Conservation (phyloP, 2,113 vertebrate genomes). For the Heterotis niloticus region DNA sequence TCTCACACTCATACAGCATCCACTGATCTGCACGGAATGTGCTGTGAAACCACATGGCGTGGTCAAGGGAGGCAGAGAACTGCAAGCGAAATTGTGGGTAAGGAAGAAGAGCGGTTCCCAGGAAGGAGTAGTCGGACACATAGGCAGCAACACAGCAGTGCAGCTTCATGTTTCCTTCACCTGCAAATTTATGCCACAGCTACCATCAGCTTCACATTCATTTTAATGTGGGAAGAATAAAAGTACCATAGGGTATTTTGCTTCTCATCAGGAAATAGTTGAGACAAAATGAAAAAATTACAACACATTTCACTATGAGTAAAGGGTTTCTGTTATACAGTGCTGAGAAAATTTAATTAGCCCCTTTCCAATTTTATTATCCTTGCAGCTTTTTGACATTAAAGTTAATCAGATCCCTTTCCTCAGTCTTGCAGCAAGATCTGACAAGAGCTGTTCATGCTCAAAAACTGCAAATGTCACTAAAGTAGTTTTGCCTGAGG, state of each 20-base stretch:
- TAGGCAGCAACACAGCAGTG: conserved; percentile 94
- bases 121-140: conserved; percentile 83
- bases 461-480: no score
- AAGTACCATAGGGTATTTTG: no score
- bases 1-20: conserved; percentile 94
- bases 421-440: no score
- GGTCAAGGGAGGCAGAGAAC: conserved; percentile 83
- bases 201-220: background rate
- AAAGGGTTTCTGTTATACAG: background rate
- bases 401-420: no score
- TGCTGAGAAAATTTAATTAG: background rate
- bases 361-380: no score
- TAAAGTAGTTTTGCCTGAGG: no score
- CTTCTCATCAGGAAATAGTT: background rate
- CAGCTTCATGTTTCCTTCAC: conserved; percentile 83
- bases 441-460: no score
- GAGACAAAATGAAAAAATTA: background rate
- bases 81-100: conserved; percentile 54
- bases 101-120: conserved; percentile 75
- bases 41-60: conserved; percentile 93
- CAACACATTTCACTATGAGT: no score
- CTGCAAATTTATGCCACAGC: conserved; percentile 36
- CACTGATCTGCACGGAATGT: conserved; percentile 88
- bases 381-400: no score
- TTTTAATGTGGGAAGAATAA: background rate